These are phyloP conservation scores for Cariama cristata DNA, from an alignment of 2,113 vertebrate species.

Conservation along the genomic window DNA sequence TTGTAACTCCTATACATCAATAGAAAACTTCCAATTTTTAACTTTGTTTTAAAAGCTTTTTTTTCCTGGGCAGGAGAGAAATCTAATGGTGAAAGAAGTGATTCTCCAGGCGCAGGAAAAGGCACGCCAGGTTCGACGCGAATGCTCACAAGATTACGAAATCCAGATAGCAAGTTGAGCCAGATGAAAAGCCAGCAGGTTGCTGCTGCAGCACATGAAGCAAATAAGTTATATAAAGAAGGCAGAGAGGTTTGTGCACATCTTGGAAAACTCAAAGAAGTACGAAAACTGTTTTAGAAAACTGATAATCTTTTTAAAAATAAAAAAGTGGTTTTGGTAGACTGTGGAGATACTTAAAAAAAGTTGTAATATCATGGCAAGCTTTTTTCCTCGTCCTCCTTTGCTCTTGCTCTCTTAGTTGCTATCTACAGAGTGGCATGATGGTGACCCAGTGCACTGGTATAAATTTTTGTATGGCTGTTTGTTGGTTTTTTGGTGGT, in stretches of 20 bases:
- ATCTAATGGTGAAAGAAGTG: conserved; percentile 79
- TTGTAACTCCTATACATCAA: not conserved
- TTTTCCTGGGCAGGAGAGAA: conserved; percentile 68
- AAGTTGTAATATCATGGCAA: not conserved
- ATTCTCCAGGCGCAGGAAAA: conserved; percentile 77
- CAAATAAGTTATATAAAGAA: conserved; percentile 88
- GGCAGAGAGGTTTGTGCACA: conserved; percentile 88
- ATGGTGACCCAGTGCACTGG: not conserved
- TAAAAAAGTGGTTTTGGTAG: not conserved
- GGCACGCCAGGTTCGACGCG: conserved; percentile 78
- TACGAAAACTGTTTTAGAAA: not conserved
- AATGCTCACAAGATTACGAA: conserved; percentile 92
- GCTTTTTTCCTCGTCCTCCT: not conserved
- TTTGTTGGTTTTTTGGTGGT: not conserved
- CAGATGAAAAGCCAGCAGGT: conserved; percentile 93
- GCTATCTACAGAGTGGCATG: not conserved
- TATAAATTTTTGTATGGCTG: not conserved
- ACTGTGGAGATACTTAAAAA: not conserved
- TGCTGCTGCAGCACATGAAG: conserved; percentile 89
- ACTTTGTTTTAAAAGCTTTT: conserved; percentile 8
- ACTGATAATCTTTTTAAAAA: not conserved
- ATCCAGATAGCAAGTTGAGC: conserved; percentile 94
- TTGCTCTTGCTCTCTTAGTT: not conserved
- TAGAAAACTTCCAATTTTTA: not conserved
- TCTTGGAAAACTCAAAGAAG: not conserved